Evolutionary conservation across 2,797 vertebrate species (phyloP), one percentile per base, ranked within the genome.

Genomic region (Triplophysa yarkandensis): DNA sequence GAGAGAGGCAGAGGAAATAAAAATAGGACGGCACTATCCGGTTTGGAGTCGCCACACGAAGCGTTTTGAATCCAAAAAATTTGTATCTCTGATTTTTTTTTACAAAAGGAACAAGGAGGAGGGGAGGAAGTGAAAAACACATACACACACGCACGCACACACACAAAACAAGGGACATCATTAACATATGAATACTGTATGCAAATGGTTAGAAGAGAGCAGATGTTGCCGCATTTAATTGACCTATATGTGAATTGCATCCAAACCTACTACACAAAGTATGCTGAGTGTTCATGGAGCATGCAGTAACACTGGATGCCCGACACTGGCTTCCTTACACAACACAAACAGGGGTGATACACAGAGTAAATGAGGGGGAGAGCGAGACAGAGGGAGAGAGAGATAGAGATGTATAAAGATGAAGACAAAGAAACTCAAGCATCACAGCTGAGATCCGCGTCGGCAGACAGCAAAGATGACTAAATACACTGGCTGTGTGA

Each of bases 101-200:
- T 87, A 90, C 86, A 90, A 91, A 90, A n/a, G 86, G 87, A 84
- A 87, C 77, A 77, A 82, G 84, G 86, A 89, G 89, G 89, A 87
- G 78, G 86, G 86, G 84, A 89, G 89, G 89, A 91, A 91, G 89
- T 89, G 86, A 82, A 85, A 85, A 78, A 77, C 79, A 87, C 85
- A 86, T 83, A 83, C 78, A 86, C 74, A 85, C 58, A 74, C 71
- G 55, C 72, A 74, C 76, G 60, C 60, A 68, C 52, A 80, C 81
- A 67, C 80, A 83, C 84, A 88, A 92, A 92, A 91, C 86, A 96
- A 95, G 94, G 95, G 92, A 90, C 94, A 88, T 96, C 92, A 99
- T 99, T 98, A 97, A 96, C 97, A 98, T 99, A 98, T 99, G 97
- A 99, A 99, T 99, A 93, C 95, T 96, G 93, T 98, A 99, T 98